Base-by-base conservation (phyloP, 2,888 invertebrate genomes). In the Tineola bisselliella region DNA sequence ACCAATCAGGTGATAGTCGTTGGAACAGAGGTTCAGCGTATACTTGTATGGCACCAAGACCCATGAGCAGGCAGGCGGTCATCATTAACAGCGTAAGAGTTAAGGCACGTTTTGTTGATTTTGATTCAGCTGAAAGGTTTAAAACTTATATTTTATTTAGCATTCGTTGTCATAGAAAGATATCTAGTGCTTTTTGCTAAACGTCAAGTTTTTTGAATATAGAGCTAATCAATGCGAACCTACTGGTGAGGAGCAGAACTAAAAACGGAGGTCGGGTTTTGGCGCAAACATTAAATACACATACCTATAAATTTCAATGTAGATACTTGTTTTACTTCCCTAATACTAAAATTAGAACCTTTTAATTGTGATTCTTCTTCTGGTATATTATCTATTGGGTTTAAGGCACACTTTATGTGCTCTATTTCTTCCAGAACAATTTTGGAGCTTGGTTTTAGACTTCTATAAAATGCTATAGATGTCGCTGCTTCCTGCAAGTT, bases 401-500 rank as follows among this genome's bases (percentile, higher is more conserved):
- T 25, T 25, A 60, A 48, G 4, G 43, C 44, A 8, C 60, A 44
- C 18, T 25, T 60, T n/a, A 60, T 44, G 19, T 44, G 44, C 10
- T 12, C 25, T 8, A 60, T 15, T 48, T 60, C 60, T 25, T 60
- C 60, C 11, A 48, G n/a, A 25, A 59, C 73, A 62, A 71, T 66
- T 63, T 75, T 76, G 0, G 80, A 77, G 11, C 69, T 65, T 0
- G 63, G 48, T 11, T 70, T 69, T n/a, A 44, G 6, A 19, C 62
- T 59, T 65, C 76, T 69, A 61, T 76, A 82, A 64, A 76, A 81
- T 0, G 76, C 76, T 56, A 82, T 64, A 0, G 79, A 68, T 60
- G 69, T 67, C 1, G 70, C 75, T 5, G 81, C 81, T 62, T 80
- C 81, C 81, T 83, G 60, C n/a, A 68, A 67, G 38, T 38, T n/a